Conservation (phyloP, 2,888 invertebrate genomes). For the Harpagoxenus sublaevis region DNA sequence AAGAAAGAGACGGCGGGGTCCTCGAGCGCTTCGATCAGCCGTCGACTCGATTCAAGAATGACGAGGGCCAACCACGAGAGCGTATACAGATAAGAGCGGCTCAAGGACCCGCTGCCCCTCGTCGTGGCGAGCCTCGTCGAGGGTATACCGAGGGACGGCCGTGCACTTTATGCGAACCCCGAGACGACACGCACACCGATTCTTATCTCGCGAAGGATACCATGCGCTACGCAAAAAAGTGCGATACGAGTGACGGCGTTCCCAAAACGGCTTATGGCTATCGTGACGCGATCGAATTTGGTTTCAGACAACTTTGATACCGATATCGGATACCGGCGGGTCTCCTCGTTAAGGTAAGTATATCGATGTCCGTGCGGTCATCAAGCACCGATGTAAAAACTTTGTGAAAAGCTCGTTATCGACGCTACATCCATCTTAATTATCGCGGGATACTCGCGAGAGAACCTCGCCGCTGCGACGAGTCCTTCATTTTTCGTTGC, state of each 20-base stretch:
- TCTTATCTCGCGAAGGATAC: slow-evolving; percentile 42
- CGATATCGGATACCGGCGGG: background rate
- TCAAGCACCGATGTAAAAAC: background rate
- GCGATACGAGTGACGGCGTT: background rate
- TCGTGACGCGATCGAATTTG: slow-evolving; percentile 27
- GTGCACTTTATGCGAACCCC: slow-evolving; percentile 39
- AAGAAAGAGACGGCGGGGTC: slow-evolving; percentile 34
- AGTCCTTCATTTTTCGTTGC: slow-evolving; percentile 25
- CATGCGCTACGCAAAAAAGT: background rate
- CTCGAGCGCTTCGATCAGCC: slow-evolving; percentile 71
- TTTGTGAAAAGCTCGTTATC: background rate
- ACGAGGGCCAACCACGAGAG: slow-evolving; percentile 62
- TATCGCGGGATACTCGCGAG: background rate
- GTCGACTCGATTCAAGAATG: slow-evolving; percentile 68
- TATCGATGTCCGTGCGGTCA: slow-evolving; percentile 2
- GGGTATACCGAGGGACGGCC: slow-evolving; percentile 16
- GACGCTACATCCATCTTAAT: slow-evolving; percentile 29
- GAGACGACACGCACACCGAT: slow-evolving; percentile 50
- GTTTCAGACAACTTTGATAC: background rate
- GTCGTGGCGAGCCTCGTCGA: background rate
- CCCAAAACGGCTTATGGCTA: background rate
- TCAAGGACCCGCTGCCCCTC: slow-evolving; percentile 52
- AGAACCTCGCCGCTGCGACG: background rate
- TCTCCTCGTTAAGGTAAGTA: slow-evolving; percentile 13
- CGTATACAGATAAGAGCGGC: slow-evolving; percentile 35